Evolutionary conservation across 2,888 invertebrate species (phyloP).

Genomic region (Tenthredo amoena): DNA sequence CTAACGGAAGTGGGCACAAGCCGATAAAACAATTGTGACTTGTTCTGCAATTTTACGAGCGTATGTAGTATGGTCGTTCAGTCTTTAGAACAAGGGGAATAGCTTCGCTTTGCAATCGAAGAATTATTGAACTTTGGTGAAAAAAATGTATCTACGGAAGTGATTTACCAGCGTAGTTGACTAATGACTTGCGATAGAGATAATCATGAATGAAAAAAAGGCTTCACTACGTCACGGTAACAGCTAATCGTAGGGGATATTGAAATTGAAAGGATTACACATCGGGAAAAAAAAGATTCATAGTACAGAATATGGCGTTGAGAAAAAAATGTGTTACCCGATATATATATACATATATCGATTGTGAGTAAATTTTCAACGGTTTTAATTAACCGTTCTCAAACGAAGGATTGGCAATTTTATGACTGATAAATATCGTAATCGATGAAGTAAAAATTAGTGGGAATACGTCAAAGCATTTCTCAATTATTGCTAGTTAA

Average conservation of each 20-base stretch:
- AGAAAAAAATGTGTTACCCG: background rate
- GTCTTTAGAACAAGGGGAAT: background rate
- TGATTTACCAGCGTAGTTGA: background rate
- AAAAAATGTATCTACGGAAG: background rate
- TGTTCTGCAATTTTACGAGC: conserved; percentile 12
- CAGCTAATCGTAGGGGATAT: background rate
- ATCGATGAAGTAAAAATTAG: background rate
- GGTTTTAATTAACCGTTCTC: background rate
- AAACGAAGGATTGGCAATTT: background rate
- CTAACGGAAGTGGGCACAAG: background rate
- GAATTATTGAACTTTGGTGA: background rate
- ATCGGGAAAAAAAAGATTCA: background rate
- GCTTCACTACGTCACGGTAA: background rate
- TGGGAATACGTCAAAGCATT: background rate
- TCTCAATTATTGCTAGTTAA: background rate
- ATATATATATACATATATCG: background rate
- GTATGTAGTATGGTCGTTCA: background rate
- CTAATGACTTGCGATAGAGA: background rate
- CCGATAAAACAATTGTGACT: conserved; percentile 12
- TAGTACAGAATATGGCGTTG: background rate
- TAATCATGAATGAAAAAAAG: background rate
- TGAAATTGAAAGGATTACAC: background rate
- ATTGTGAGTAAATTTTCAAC: background rate
- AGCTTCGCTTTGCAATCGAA: background rate
- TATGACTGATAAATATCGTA: background rate